Percentiles rank a stretch among this genome's conserved stretches.
Conservation (phyloP, 2,888 invertebrate species). For the Yponomeuta sedellus region DNA sequence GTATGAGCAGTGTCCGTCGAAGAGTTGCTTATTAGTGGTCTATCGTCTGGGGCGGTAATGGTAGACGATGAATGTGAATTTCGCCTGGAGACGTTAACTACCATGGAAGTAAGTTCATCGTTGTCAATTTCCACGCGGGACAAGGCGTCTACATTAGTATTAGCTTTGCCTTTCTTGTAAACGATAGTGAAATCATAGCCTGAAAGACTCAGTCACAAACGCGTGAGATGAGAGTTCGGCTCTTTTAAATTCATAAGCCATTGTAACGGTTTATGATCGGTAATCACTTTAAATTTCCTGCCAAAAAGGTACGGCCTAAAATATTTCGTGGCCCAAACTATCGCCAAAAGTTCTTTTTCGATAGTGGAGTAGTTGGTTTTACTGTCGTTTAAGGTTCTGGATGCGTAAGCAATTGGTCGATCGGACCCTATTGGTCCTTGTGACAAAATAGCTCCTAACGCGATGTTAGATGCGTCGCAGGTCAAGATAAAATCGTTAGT, state of each 20-base stretch:
- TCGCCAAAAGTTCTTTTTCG: slow-evolving; percentile 37
- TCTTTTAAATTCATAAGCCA: slow-evolving; percentile 36
- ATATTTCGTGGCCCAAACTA: slow-evolving; percentile 32
- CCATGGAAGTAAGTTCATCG: slow-evolving; percentile 36
- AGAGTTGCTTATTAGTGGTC: too few species aligned
- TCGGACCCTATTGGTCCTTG: slow-evolving; percentile 25
- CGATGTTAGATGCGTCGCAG: slow-evolving; percentile 23
- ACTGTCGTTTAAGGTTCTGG: slow-evolving; percentile 32
- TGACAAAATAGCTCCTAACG: slow-evolving; percentile 21
- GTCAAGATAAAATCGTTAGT: slow-evolving; percentile 33
- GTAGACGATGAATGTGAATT: slow-evolving; percentile 30
- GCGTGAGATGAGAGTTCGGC: slow-evolving; percentile 29
- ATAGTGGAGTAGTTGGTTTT: slow-evolving; percentile 27
- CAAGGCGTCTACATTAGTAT: slow-evolving; percentile 24
- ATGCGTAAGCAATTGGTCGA: slow-evolving; percentile 27
- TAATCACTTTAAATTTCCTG: slow-evolving; percentile 36
- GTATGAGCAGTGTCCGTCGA: not conserved
- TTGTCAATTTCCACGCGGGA: slow-evolving; percentile 28
- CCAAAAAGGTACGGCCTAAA: slow-evolving; percentile 36
- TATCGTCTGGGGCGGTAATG: slow-evolving; percentile 30
- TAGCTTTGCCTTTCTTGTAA: slow-evolving; percentile 22
- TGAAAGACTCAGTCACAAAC: slow-evolving; percentile 33
- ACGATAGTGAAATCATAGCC: slow-evolving; percentile 24
- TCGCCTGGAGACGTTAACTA: slow-evolving; percentile 31
- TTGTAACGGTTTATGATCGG: slow-evolving; percentile 39